These are phyloP conservation scores for Galaxias olidus DNA, from an alignment of 2,797 vertebrate species.

Conservation along the genomic window DNA sequence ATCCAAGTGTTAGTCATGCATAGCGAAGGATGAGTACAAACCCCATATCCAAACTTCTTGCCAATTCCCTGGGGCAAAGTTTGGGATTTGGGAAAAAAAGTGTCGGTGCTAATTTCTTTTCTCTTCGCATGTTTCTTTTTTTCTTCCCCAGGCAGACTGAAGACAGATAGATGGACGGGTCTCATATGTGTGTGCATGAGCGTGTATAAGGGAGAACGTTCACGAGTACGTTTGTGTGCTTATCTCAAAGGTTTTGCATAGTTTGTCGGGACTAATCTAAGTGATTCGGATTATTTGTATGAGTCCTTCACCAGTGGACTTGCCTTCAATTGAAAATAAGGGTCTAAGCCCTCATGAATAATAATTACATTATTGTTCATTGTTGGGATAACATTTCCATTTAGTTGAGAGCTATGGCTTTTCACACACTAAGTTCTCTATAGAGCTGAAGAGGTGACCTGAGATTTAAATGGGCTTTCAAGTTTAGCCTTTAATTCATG, in stretches of 20 bases:
- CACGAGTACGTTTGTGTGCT: not conserved
- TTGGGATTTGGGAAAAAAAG: slow-evolving; percentile 52
- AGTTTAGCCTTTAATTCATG: slow-evolving; percentile 65
- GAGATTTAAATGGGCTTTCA: slow-evolving; percentile 61
- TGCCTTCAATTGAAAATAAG: slow-evolving; percentile 12
- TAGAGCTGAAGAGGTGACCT: slow-evolving; percentile 55
- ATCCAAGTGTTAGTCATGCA: slow-evolving; percentile 61
- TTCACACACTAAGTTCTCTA: slow-evolving; percentile 55
- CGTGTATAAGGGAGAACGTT: not conserved
- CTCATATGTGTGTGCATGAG: slow-evolving; percentile 9
- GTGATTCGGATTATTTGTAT: too few relatives aligned
- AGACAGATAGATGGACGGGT: slow-evolving; percentile 39
- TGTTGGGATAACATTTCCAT: slow-evolving; percentile 61
- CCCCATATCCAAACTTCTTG: slow-evolving; percentile 49
- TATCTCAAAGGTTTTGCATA: not conserved
- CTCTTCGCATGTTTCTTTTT: slow-evolving; percentile 46
- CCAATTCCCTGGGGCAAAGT: slow-evolving; percentile 52
- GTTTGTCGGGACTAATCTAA: slow-evolving; percentile 36
- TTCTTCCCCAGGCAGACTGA: slow-evolving; percentile 22
- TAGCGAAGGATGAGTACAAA: slow-evolving; percentile 55
- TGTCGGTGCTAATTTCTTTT: slow-evolving; percentile 51
- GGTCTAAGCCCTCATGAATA: slow-evolving; percentile 27
- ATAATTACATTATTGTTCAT: slow-evolving; percentile 52
- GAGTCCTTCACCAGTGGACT: slow-evolving; percentile 39
- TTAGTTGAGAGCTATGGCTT: slow-evolving; percentile 53